Percentiles rank a stretch among this genome's conserved stretches.
These are phyloP conservation scores for Hippocampus barbouri DNA, from an alignment of 2,113 vertebrate genomes.

Conservation along the genomic window DNA sequence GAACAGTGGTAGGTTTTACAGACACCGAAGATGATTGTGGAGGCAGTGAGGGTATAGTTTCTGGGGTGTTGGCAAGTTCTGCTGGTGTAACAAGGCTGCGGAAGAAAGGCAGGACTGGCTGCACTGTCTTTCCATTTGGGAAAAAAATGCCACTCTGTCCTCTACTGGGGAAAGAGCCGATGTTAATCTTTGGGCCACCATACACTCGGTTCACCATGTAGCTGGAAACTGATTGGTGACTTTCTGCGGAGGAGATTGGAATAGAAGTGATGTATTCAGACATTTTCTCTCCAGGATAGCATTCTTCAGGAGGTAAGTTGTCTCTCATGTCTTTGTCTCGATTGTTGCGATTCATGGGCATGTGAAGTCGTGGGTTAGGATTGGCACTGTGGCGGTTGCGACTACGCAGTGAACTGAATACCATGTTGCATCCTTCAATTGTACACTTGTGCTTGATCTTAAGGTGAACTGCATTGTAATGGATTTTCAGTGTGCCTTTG, in stretches of 20 bases:
- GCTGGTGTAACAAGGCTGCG: conserved; percentile 89
- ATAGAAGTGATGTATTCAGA: conserved; percentile 66
- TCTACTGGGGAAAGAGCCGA: conserved; percentile 65
- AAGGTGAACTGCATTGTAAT: conserved; percentile 96
- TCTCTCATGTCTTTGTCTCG: conserved; percentile 88
- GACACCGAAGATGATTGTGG: conserved; percentile 85
- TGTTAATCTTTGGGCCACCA: conserved; percentile 75
- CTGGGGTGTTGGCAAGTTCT: conserved; percentile 90
- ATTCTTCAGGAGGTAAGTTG: conserved; percentile 69
- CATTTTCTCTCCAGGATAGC: conserved; percentile 71
- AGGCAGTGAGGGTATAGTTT: conserved; percentile 87
- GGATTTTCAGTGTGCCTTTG: conserved; percentile 97
- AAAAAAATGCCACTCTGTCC: conserved; percentile 88
- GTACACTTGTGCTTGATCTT: conserved; percentile 99
- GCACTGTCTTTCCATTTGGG: conserved; percentile 92
- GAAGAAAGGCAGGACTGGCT: conserved; percentile 95
- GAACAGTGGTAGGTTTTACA: conserved; percentile 70
- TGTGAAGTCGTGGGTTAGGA: conserved; percentile 94
- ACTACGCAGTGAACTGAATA: conserved; percentile 93
- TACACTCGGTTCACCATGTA: conserved; percentile 78
- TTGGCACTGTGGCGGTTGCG: conserved; percentile 97
- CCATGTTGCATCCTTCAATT: conserved; percentile 97
- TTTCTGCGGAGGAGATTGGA: conserved; percentile 64
- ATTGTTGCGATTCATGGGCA: conserved; percentile 97
- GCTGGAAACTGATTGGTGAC: conserved; percentile 71